Base-by-base conservation (phyloP, 2,888 invertebrate genomes). In the Romanomermis culicivorax region DNA sequence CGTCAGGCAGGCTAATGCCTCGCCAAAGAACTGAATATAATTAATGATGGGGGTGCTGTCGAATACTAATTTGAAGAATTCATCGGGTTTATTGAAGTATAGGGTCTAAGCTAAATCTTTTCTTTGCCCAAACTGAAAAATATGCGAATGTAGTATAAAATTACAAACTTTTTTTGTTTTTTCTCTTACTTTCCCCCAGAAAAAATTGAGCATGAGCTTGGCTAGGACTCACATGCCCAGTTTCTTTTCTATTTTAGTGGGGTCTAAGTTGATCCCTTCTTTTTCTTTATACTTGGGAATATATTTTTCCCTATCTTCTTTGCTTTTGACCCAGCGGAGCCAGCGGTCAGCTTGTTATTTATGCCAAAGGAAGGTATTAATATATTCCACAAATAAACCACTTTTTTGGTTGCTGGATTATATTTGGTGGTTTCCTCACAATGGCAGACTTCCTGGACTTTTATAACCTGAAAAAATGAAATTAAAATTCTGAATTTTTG, bases 301-400 rank as follows among this genome's bases (percentile, higher is more conserved):
- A 49, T n/a, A 29, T 29, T 49, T 27, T 3, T 27, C 29, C 20
- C 20, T 49, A 11, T 23, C 14, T 29, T 25, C 29, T 4, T 49
- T 11, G 4, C 7, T 27, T 4, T 25, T 20, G 7, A 25, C n/a
- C n/a, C n/a, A n/a, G n/a, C n/a, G 4, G 3, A 29, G 50, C 50
- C 50, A 49, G 7, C 50, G 27, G 20, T 49, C 29, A 1, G 62
- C 57, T 58, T 65, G 64, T 43, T 61, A 60, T 56, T 64, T 65
- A 23, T 62, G 50, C 42, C 61, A 60, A 2, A 64, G 52, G 51
- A 63, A 64, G 1, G 56, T 58, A 43, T 61, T 61, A 1, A 64
- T 60, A 52, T 64, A 64, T 2, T 57, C 55, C n/a, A 58, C 50
- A 55, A 65, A 65, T n/a, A 66, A 26, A 1, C 62, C 62, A 23